Evolutionary conservation across 2,888 invertebrate genomes (phyloP).

Genomic region (Creontiades dilutus): DNA sequence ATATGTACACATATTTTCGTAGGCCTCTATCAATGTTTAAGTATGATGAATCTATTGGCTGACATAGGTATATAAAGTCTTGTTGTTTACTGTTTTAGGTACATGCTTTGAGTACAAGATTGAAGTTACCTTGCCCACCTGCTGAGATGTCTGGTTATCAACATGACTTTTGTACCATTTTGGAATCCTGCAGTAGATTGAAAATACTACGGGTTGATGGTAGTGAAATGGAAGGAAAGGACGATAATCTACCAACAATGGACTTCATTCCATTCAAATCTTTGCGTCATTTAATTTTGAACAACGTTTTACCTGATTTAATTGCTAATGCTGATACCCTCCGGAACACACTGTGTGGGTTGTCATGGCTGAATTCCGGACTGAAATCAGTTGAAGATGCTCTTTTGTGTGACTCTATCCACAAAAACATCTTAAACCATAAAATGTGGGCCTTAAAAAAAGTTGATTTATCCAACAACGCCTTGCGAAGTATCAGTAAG

Average conservation of each 20-base stretch:
- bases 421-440: constrained; percentile 80
- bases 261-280: constrained; percentile 91
- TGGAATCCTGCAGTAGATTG: constrained; percentile 92
- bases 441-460: constrained; percentile 80
- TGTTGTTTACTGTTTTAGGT: constrained; percentile 81
- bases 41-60: no score
- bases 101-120: constrained; percentile 92
- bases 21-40: no score
- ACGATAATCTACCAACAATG: constrained; percentile 81
- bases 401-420: constrained; percentile 90
- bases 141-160: constrained; percentile 88
- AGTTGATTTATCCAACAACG: constrained; percentile 88
- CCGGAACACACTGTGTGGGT: constrained; percentile 83
- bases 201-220: constrained; percentile 83
- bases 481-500: constrained; percentile 89
- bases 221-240: constrained; percentile 82
- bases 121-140: constrained; percentile 91
- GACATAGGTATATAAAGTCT: no score
- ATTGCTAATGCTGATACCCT: constrained; percentile 83
- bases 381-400: constrained; percentile 87
- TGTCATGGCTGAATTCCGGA: constrained; percentile 85
- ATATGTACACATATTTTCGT: no score
- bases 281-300: constrained; percentile 85
- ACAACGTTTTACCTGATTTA: constrained; percentile 84
- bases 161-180: constrained; percentile 93